Evolutionary conservation across 2,113 vertebrate species (phyloP).

Genomic region (Macrotis lagotis): DNA sequence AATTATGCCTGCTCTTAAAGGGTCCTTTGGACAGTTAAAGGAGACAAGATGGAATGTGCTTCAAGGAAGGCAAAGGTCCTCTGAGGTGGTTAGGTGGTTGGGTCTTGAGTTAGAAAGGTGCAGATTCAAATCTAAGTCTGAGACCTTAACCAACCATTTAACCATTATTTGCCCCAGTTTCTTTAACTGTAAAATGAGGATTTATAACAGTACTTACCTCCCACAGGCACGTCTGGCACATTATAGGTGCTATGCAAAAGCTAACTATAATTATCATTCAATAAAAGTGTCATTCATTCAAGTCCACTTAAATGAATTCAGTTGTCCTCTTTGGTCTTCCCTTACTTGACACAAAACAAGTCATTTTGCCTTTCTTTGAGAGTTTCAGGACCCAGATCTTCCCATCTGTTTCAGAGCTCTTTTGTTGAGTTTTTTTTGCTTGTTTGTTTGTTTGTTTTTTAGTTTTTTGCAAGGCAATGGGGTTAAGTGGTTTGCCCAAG

Average conservation of each 20-base stretch:
- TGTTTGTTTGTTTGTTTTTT: no score
- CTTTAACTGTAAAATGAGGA: background rate
- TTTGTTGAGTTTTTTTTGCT: background rate
- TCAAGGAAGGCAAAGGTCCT: background rate
- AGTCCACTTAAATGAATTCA: background rate
- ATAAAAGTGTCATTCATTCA: background rate
- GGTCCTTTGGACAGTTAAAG: fast-evolving
- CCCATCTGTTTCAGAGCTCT: background rate
- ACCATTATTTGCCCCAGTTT: background rate
- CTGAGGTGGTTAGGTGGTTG: background rate
- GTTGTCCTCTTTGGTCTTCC: background rate
- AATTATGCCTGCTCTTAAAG: background rate
- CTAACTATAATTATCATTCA: background rate
- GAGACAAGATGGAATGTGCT: fast-evolving
- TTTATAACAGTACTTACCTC: background rate
- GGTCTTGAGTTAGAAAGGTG: background rate
- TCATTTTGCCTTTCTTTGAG: background rate
- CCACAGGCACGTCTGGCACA: background rate
- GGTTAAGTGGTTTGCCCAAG: no score
- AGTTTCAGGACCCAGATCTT: background rate
- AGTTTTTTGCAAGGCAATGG: no score
- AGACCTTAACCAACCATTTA: background rate
- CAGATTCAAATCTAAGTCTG: background rate
- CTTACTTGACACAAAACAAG: fast-evolving
- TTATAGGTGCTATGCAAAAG: background rate